Evolutionary conservation across 1,140 invertebrate species (phyloP).

Genomic region (Aphaenogaster rudis): DNA sequence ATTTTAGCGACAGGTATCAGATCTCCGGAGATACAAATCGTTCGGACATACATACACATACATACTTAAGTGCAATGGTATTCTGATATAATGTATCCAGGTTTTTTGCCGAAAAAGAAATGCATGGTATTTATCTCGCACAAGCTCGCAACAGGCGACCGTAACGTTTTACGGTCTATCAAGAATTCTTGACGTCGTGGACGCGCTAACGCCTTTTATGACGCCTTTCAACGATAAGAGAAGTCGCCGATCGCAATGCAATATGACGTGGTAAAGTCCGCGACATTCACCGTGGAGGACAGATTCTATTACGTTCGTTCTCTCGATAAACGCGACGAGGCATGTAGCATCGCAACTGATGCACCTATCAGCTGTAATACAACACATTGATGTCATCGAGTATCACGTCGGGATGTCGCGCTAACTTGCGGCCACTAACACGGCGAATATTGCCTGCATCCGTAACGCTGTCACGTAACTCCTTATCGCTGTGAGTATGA

Average conservation of each 20-base stretch:
- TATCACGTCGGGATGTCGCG: neutral
- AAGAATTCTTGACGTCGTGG: neutral
- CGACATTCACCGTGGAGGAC: neutral
- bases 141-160: neutral
- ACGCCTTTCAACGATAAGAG: slow-evolving; percentile 15
- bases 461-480: neutral
- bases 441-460: slow-evolving; percentile 22
- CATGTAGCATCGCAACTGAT: slow-evolving; percentile 7
- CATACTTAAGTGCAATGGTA: neutral
- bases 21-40: neutral
- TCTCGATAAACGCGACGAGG: slow-evolving; percentile 19
- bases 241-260: neutral
- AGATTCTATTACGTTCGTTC: neutral
- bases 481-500: slow-evolving; percentile 2
- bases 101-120: neutral
- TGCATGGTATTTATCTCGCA: neutral
- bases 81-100: neutral
- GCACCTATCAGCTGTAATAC: neutral
- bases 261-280: neutral
- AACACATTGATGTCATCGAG: neutral
- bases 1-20: neutral
- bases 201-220: neutral
- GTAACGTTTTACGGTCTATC: neutral
- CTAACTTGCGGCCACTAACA: neutral
- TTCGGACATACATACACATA: neutral